Base-by-base conservation (phyloP, 92 coral and sea anemone species). In the Pocillopora meandrina region DNA sequence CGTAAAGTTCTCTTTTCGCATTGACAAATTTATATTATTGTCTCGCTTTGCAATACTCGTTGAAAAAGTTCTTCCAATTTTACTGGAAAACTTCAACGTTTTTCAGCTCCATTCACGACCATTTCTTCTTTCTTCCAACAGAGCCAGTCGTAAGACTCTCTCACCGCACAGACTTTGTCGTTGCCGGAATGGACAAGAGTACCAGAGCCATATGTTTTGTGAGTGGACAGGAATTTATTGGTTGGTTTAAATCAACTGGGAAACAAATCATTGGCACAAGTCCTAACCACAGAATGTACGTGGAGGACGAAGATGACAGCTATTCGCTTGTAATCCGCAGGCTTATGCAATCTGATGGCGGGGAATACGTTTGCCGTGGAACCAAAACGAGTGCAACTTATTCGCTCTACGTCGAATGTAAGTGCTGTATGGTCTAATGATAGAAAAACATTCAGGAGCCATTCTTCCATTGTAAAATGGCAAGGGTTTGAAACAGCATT, bases 341-440 rank as follows among this genome's bases (percentile, higher is more conserved):
- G 13, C 72, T 80, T 2, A 74, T 56, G 67, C 63, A 79, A 4
- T 55, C 19, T 1, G 77, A 89, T 65, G 92, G 92, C 10, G 92
- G 92, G 2, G 60, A 55, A 5, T 89, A 84, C 56, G 64, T 60
- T 1, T 89, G 92, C 47, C 59, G 76, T 18, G 92, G 92, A 36
- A 72, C 56, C 35, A 26, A 55, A 7, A 65, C 63, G 61, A 74
- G 62, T 19, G 61, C 68, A 17, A 64, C 86, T 5, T 89, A 69
- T 56, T 69, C 67, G 16, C 78, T 89, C 1, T 55, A 89, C 14
- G 82, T 89, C 11, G 85, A 79, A 59, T 89, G 92, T 89, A 89
- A 73, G 92, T 72, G 31, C 31, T 26, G 31, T 26, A 26, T 1
- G 31, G 1, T 26, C 31, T 26, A 26, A 26, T 26, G 1, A 26